Evolutionary conservation across 2,888 invertebrate species (phyloP).

Genomic region (Drosophila borborema): DNA sequence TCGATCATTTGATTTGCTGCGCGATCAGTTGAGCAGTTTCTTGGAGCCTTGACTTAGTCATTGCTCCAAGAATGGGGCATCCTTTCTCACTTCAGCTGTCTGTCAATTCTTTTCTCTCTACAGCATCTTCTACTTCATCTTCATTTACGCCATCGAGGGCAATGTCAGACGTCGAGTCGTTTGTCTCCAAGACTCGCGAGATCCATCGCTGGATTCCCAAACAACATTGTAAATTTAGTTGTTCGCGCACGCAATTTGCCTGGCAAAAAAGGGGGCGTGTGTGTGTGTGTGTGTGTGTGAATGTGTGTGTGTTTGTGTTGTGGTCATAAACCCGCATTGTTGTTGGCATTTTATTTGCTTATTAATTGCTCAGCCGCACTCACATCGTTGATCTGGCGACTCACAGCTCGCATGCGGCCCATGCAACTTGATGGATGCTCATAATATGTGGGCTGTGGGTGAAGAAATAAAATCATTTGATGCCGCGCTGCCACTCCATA

Average conservation of each 20-base stretch:
- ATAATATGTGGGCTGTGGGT: slow-evolving; percentile 73
- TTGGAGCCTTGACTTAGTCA: slow-evolving; percentile 26
- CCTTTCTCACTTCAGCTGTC: slow-evolving; percentile 14
- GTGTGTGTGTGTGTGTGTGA: slow-evolving; percentile 1
- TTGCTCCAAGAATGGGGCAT: not conserved
- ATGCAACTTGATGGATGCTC: slow-evolving; percentile 65
- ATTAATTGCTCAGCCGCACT: slow-evolving; percentile 65
- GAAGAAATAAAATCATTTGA: slow-evolving; percentile 70
- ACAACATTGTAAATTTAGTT: slow-evolving; percentile 60
- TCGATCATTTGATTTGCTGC: slow-evolving; percentile 24
- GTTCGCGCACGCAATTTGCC: slow-evolving; percentile 63
- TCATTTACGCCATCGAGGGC: slow-evolving; percentile 10
- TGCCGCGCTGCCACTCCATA: slow-evolving; percentile 30
- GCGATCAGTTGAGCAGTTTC: slow-evolving; percentile 18
- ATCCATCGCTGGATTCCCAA: slow-evolving; percentile 47
- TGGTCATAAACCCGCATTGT: slow-evolving; percentile 79
- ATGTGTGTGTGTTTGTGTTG: slow-evolving; percentile 26
- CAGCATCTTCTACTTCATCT: not conserved
- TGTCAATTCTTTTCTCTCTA: not conserved
- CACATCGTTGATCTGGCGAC: slow-evolving; percentile 13
- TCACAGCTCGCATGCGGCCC: slow-evolving; percentile 45
- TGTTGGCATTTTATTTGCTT: slow-evolving; percentile 75
- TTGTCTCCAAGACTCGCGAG: slow-evolving; percentile 10
- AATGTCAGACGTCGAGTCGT: slow-evolving; percentile 23
- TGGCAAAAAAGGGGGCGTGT: not conserved